Percentiles rank a stretch among this genome's conserved stretches.
phyloP scores from a whole-genome alignment of 2,113 vertebrate species.

The Cichladusa arquata region DNA sequence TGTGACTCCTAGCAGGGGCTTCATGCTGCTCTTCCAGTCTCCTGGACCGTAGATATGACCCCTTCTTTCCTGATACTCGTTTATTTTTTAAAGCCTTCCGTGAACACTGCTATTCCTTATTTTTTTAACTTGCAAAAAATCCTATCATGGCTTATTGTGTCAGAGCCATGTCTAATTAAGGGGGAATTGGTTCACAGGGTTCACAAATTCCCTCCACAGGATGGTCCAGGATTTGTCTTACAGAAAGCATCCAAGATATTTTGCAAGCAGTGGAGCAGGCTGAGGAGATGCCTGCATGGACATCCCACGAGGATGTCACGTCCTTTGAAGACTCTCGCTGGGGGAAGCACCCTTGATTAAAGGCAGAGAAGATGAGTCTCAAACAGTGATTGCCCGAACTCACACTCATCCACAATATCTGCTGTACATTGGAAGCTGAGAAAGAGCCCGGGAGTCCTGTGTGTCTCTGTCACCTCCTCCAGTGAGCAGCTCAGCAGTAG shows the following conservation, averaged over 20 bases:
- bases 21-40: not conserved
- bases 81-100: not conserved
- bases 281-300: not conserved
- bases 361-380: not conserved
- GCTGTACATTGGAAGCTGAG: not conserved
- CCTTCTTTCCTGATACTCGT: not conserved
- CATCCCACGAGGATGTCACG: accelerated
- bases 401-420: not conserved
- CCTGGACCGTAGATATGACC: not conserved
- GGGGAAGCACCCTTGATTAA: not conserved
- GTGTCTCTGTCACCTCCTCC: not conserved
- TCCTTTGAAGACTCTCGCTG: not conserved
- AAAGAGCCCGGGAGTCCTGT: not conserved
- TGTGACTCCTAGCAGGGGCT: not conserved
- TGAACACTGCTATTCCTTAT: not conserved
- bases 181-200: not conserved
- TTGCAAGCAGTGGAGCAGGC: not conserved
- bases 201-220: accelerated
- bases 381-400: accelerated
- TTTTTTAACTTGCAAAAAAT: not conserved
- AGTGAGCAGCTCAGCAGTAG: not conserved
- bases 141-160: not conserved
- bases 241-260: not conserved
- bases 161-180: not conserved
- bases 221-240: not conserved